Conservation (phyloP, 2,113 vertebrate genomes). For the Emydocephalus ijimae region DNA sequence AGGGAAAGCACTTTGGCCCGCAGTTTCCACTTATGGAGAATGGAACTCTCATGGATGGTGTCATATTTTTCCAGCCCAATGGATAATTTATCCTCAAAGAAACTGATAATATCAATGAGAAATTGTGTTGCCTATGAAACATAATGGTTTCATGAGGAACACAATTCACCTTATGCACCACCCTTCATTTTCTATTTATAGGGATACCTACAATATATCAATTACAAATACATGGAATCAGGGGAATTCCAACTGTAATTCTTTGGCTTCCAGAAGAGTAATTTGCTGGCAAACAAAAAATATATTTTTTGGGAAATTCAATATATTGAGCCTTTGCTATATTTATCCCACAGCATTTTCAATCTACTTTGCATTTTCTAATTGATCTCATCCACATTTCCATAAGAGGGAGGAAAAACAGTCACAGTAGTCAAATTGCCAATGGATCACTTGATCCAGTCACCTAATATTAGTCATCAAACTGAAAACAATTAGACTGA, state of each 20-base stretch:
- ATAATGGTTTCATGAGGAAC: not conserved
- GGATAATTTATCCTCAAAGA: constrained; percentile 13
- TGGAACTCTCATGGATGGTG: not conserved
- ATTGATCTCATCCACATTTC: constrained; percentile 65
- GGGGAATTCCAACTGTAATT: constrained; percentile 25
- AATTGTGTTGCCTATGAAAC: constrained; percentile 40
- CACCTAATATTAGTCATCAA: constrained; percentile 68
- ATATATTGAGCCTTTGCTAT: constrained; percentile 33
- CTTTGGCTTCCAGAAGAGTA: constrained; percentile 28
- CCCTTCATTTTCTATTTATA: not conserved
- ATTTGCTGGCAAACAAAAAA: constrained; percentile 47
- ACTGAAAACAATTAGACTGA: constrained; percentile 70
- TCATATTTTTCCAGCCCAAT: not conserved
- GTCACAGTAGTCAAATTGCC: constrained; percentile 74
- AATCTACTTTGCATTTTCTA: constrained; percentile 67
- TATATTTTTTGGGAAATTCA: constrained; percentile 40
- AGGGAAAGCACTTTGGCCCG: not conserved
- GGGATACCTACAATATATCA: constrained; percentile 41
- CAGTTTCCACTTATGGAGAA: not conserved
- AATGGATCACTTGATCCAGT: constrained; percentile 70
- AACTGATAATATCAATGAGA: constrained; percentile 58
- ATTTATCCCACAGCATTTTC: constrained; percentile 40
- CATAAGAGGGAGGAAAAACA: constrained; percentile 67
- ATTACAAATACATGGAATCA: not conserved
- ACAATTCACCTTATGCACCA: not conserved